phyloP scores from a whole-genome alignment of 2,888 invertebrate species.

The Cenopis cana region DNA sequence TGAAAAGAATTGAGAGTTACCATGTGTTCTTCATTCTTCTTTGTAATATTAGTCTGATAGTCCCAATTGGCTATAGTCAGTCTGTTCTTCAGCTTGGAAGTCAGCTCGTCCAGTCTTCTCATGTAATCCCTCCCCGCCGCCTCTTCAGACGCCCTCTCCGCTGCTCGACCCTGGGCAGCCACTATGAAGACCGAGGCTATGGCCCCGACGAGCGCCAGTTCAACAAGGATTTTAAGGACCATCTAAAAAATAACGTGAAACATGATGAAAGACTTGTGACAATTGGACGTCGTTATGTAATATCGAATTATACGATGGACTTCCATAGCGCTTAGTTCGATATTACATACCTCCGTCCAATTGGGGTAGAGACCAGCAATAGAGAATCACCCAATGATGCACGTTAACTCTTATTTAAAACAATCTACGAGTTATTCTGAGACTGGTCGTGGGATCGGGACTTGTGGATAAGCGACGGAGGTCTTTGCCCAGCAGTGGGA shows the following conservation, averaged over 20 bases:
- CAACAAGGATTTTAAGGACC: slow-evolving; percentile 76
- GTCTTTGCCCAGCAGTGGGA: too few species aligned
- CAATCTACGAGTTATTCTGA: too few species aligned
- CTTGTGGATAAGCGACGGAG: too few species aligned
- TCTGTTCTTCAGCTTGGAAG: slow-evolving; percentile 83
- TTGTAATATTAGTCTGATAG: slow-evolving; percentile 90
- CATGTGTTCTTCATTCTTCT: slow-evolving; percentile 85
- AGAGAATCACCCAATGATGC: too few species aligned
- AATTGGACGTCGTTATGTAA: too few species aligned
- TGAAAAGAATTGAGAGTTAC: slow-evolving; percentile 54
- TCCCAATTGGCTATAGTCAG: slow-evolving; percentile 88
- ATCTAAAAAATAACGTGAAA: slow-evolving; percentile 56
- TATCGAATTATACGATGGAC: too few species aligned
- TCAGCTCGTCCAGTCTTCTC: slow-evolving; percentile 84
- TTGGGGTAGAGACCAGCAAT: too few species aligned
- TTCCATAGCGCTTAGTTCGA: too few species aligned
- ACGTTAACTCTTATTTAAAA: too few species aligned
- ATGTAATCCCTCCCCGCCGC: slow-evolving; percentile 86
- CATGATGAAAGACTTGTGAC: too few species aligned
- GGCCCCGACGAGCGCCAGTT: slow-evolving; percentile 74
- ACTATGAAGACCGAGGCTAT: slow-evolving; percentile 80
- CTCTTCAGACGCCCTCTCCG: slow-evolving; percentile 83
- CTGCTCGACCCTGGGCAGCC: slow-evolving; percentile 75
- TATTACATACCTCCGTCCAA: too few species aligned
- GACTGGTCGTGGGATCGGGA: too few species aligned